Evolutionary conservation across 2,113 vertebrate species (phyloP).

Genomic region (Corythoichthys intestinalis): DNA sequence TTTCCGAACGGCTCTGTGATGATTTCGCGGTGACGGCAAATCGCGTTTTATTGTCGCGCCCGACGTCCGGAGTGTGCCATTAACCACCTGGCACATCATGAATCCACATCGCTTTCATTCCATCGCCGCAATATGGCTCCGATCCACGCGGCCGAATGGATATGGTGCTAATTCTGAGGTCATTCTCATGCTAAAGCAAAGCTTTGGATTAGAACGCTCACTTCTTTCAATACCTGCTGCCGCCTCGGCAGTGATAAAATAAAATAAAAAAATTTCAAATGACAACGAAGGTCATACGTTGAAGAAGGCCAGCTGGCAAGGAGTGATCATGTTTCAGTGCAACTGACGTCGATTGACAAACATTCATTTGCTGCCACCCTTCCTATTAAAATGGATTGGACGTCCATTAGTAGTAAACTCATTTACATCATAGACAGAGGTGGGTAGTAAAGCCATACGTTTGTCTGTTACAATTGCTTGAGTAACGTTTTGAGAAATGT

Average conservation of each 20-base stretch:
- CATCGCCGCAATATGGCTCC: background rate
- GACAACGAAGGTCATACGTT: background rate
- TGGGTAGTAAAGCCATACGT: too few relatives aligned
- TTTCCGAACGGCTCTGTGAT: constrained; percentile 38
- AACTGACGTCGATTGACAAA: too few relatives aligned
- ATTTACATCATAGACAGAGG: too few relatives aligned
- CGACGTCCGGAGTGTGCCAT: constrained; percentile 32
- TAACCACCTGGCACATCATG: constrained; percentile 58
- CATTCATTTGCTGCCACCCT: too few relatives aligned
- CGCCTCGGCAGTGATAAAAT: background rate
- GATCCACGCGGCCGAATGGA: background rate
- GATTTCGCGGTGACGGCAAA: constrained; percentile 35
- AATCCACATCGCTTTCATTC: constrained; percentile 24
- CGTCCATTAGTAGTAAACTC: too few relatives aligned
- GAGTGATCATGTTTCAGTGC: background rate
- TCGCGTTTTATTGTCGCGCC: constrained; percentile 33
- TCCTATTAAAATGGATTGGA: too few relatives aligned
- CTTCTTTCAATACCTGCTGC: background rate
- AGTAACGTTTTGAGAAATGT: too few relatives aligned
- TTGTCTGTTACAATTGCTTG: too few relatives aligned
- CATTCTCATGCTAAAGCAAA: background rate
- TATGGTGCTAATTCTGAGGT: background rate
- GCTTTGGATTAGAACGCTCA: background rate
- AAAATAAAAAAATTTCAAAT: background rate
- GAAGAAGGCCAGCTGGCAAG: background rate